Base-by-base conservation (phyloP, 2,888 invertebrate genomes). In the Ecliptopera silaceata region DNA sequence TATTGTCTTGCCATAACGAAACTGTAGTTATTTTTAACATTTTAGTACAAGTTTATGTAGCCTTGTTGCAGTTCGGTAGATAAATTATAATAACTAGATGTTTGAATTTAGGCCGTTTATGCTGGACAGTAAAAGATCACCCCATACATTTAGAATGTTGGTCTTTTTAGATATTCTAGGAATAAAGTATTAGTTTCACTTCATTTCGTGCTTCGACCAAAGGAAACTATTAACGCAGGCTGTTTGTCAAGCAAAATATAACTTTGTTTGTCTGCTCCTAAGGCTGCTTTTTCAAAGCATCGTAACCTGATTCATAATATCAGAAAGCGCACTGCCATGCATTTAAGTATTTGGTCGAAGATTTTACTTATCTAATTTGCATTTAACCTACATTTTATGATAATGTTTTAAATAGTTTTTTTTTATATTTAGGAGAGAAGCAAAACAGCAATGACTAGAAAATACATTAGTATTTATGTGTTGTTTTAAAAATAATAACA, bases 401-500 rank as follows among this genome's bases (percentile, higher is more conserved):
- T 80, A 79, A 68, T 51, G 26, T 63, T 49, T 61, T 51, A 60
- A 62, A 53, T 63, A n/a, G n/a, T 48, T 48, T 61, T 55, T 56
- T 55, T 68, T 65, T 49, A 61, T 67, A 63, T 68, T 47, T 62
- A 65, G 60, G 54, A 65, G 34, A 67, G 59, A 57, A 57, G 57
- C 59, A 52, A 74, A 69, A 77, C 78, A 71, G 75, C 74, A 80
- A 87, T 89, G 89, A 88, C 89, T 90, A 80, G 89, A 86, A 89
- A 90, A 90, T 90, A 90, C 87, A 88, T 85, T 74, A 70, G 75
- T 77, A 75, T 80, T 79, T 70, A 83, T 82, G 86, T 88, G 86
- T 87, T 88, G 86, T 88, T 26, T 89, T 88, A 86, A 79, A 83
- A 86, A 86, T 84, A 88, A 88, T 85, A 88, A 89, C 83, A 84